These are phyloP conservation scores for Melikaiella ostensackeni DNA, from an alignment of 2,888 invertebrate species.

Conservation along the genomic window DNA sequence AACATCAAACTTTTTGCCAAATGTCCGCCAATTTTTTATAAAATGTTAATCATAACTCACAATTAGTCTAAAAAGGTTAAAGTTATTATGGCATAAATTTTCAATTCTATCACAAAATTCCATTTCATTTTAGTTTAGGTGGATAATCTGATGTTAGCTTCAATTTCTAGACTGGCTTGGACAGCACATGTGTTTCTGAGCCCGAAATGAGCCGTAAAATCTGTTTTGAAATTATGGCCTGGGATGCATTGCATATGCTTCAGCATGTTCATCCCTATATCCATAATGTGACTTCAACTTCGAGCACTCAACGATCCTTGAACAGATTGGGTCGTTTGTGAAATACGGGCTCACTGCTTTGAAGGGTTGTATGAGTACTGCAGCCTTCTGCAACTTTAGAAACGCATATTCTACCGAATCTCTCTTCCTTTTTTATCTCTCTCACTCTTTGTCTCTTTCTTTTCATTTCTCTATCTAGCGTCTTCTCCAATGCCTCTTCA, in stretches of 20 bases:
- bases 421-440: too few relatives aligned
- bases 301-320: conserved; percentile 34
- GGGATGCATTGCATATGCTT: conserved; percentile 29
- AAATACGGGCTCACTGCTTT: conserved; percentile 10
- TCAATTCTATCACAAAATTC: background rate
- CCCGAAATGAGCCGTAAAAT: conserved; percentile 37
- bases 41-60: too few relatives aligned
- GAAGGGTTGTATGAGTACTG: conserved; percentile 9
- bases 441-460: background rate
- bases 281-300: conserved; percentile 35
- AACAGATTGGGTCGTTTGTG: conserved; percentile 32
- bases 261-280: background rate
- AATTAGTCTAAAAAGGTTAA: background rate
- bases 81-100: background rate
- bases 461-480: background rate
- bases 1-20: too few relatives aligned
- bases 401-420: background rate
- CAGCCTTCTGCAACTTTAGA: conserved; percentile 6
- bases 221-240: conserved; percentile 17
- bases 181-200: conserved; percentile 20
- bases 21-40: too few relatives aligned
- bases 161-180: conserved; percentile 16
- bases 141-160: conserved; percentile 4
- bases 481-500: background rate
- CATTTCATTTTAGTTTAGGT: background rate